Percentiles rank a stretch among this genome's conserved stretches.
Evolutionary conservation across 2,113 vertebrate species (phyloP).

Genomic region (Elephantulus edwardii): DNA sequence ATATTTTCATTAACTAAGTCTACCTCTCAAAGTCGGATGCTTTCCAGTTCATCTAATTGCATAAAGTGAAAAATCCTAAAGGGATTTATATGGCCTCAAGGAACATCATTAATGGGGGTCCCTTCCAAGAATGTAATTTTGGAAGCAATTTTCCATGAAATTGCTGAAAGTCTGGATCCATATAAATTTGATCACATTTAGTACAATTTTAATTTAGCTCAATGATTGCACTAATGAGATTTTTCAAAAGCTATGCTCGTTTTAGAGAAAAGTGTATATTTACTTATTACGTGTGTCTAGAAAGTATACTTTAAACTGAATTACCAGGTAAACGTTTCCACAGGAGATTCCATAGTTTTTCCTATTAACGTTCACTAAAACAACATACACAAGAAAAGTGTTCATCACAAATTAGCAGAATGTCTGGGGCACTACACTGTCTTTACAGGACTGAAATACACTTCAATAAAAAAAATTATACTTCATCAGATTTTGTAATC

Average conservation of each 20-base stretch:
- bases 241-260: conserved; percentile 58
- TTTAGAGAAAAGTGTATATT: conserved; percentile 44
- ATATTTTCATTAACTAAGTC: conserved; percentile 56
- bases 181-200: conserved; percentile 70
- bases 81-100: conserved; percentile 60
- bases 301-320: conserved; percentile 14
- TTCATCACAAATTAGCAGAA: not conserved
- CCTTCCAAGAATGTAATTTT: conserved; percentile 73
- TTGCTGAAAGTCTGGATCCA: conserved; percentile 64
- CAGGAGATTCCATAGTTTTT: not conserved
- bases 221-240: conserved; percentile 52
- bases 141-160: conserved; percentile 78
- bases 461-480: conserved; percentile 19
- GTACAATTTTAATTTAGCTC: conserved; percentile 64
- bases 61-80: conserved; percentile 43
- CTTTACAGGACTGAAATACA: not conserved
- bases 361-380: conserved; percentile 14
- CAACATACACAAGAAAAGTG: not conserved
- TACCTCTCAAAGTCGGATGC: conserved; percentile 31
- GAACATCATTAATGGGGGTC: conserved; percentile 66
- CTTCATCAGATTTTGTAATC: conserved; percentile 20
- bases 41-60: conserved; percentile 52
- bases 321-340: conserved; percentile 17
- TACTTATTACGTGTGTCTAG: conserved; percentile 12
- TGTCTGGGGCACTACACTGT: not conserved